A percentile compares a stretch with the other conserved stretches of the same genome.
Conservation (phyloP, 2,113 vertebrate species). For the Hippotragus niger region DNA sequence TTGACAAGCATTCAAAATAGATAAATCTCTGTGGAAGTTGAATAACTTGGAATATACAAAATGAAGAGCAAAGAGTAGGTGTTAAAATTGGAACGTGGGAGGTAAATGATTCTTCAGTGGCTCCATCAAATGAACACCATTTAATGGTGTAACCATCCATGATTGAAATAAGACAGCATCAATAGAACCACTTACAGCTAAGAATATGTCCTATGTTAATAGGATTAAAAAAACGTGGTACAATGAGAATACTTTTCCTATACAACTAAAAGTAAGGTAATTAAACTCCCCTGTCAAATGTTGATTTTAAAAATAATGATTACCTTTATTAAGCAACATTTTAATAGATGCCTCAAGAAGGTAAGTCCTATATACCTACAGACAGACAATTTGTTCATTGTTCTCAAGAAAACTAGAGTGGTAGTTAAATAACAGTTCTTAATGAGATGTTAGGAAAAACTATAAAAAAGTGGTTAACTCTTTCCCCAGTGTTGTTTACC, state of each 20-base stretch:
- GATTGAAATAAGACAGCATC: slow-evolving; percentile 23
- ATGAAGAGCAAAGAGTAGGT: slow-evolving; percentile 22
- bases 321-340: neutral
- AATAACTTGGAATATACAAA: slow-evolving; percentile 24
- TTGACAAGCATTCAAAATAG: slow-evolving; percentile 20
- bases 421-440: neutral
- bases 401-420: slow-evolving; percentile 22
- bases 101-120: neutral
- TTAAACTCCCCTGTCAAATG: slow-evolving; percentile 33
- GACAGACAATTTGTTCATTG: neutral
- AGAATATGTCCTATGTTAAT: neutral
- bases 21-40: neutral
- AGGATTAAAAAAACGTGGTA: neutral
- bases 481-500: neutral
- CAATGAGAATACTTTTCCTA: slow-evolving; percentile 19
- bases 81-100: slow-evolving; percentile 30
- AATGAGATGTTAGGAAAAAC: neutral
- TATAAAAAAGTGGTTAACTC: neutral
- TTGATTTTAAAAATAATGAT: slow-evolving; percentile 24
- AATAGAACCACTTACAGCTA: neutral
- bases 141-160: slow-evolving; percentile 21
- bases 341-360: slow-evolving; percentile 33
- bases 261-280: neutral
- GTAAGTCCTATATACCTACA: neutral
- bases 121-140: slow-evolving; percentile 8